These are phyloP conservation scores for Xenopus laevis DNA, from an alignment of 2,113 vertebrate species.

Conservation along the genomic window DNA sequence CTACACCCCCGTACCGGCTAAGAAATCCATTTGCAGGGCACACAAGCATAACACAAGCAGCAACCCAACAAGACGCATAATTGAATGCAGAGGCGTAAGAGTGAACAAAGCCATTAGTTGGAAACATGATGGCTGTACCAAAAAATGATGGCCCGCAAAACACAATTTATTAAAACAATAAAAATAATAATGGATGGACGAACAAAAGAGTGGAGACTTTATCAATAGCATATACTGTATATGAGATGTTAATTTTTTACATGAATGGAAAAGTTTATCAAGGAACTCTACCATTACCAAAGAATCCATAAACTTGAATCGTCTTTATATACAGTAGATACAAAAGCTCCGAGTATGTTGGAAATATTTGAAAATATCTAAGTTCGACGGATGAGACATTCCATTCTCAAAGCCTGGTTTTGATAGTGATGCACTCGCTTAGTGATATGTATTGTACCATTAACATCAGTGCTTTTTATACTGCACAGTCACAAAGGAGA, in stretches of 20 bases:
- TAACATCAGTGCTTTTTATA: too few relatives aligned
- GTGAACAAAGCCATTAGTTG: slow-evolving; percentile 36
- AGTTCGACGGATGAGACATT: too few relatives aligned
- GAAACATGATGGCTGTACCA: slow-evolving; percentile 35
- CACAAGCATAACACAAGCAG: slow-evolving; percentile 42
- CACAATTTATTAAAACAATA: slow-evolving; percentile 31
- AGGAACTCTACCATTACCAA: background rate
- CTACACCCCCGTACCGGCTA: slow-evolving; percentile 38
- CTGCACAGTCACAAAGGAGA: too few relatives aligned
- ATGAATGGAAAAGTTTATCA: too few relatives aligned
- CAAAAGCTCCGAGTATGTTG: too few relatives aligned
- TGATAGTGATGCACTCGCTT: too few relatives aligned
- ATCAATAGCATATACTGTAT: background rate
- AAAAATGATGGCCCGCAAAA: slow-evolving; percentile 30
- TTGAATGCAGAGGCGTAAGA: slow-evolving; percentile 46
- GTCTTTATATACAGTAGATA: too few relatives aligned
- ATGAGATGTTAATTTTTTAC: background rate
- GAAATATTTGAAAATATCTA: too few relatives aligned
- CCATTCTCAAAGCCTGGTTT: too few relatives aligned
- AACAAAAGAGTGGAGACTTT: background rate
- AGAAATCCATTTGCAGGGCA: slow-evolving; percentile 42
- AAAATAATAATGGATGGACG: slow-evolving; percentile 18
- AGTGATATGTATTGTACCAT: too few relatives aligned
- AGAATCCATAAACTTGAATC: background rate
- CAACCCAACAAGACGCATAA: slow-evolving; percentile 47